Evolutionary conservation across 1,140 invertebrate species (phyloP), one percentile per base, ranked within the genome.

Genomic region (Arion vulgaris): DNA sequence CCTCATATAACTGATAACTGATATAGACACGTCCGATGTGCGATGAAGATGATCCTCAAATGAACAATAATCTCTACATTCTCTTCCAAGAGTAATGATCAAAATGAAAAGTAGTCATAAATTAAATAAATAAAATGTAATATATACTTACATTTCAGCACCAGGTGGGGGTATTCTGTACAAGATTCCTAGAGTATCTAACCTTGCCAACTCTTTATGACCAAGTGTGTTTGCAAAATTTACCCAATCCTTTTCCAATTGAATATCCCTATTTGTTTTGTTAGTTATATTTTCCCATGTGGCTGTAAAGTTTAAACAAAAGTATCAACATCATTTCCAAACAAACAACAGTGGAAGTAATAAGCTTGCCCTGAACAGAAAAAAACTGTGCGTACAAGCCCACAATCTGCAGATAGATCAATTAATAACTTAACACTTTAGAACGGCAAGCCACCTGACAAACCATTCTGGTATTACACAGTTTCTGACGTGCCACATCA

Each of bases 141-240:
- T 36, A 79, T 38, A 66, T 23, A 79, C 76, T 85, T 80, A 90
- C 90, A 76, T 84, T 11, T n/a, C n/a, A n/a, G 88, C 90, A 1
- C 89, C 89, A 5, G 90, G 89, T 36, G 81, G 86, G 0, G 88
- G 89, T 13, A 91, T 73, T n/a, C 87, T 57, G 66, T 90, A 91
- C 26, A 72, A 74, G 36, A 87, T 73, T 28, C 84, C 85, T 38
- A 83, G 26, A 34, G 69, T 71, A 36, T 90, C 90, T 17, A 91
- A 84, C 57, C 87, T 57, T 17, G 69, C 80, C 34, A 91, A 69
- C 75, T 91, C 90, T 77, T 81, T 84, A 79, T 87, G 84, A 32
- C 90, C 90, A 19, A 91, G 71, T 2, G 86, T 87, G 85, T 88
- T 90, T 38, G 87, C 86, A 66, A 91, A 91, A 17, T 57, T 69